These are phyloP conservation scores for Pelagia noctiluca DNA, from an alignment of 30 jellyfish, hydroid and myxozoan genomes.

Conservation along the genomic window DNA sequence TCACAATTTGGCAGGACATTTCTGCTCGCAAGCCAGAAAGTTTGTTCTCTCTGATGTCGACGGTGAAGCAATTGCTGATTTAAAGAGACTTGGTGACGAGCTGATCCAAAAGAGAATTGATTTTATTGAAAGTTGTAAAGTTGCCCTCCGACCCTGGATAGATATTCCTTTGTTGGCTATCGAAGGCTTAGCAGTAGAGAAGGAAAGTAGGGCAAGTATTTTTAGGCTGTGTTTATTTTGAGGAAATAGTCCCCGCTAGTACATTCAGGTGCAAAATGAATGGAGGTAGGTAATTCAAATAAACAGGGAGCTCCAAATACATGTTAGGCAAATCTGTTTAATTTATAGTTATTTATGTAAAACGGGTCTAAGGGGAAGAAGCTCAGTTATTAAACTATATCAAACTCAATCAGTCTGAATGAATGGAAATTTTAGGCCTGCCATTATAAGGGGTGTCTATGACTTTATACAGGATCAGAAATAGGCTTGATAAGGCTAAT, in stretches of 20 bases:
- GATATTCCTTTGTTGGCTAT: slow-evolving; percentile 12
- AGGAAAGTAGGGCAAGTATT: background rate
- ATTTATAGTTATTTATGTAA: too few relatives aligned
- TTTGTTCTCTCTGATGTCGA: slow-evolving; percentile 35
- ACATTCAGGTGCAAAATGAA: background rate
- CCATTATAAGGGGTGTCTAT: background rate
- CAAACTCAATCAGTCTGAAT: too few relatives aligned
- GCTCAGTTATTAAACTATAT: too few relatives aligned
- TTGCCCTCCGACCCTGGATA: slow-evolving; percentile 34
- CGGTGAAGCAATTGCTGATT: background rate
- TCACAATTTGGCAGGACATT: slow-evolving; percentile 39
- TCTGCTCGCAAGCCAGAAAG: slow-evolving; percentile 66
- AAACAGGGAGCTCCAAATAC: background rate
- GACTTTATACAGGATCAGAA: background rate
- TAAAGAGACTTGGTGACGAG: slow-evolving; percentile 15
- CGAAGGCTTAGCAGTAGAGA: background rate
- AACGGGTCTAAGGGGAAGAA: too few relatives aligned
- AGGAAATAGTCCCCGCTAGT: background rate
- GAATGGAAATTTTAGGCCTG: too few relatives aligned
- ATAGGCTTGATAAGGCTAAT: background rate
- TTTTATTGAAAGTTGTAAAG: slow-evolving; percentile 9
- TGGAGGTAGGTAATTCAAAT: background rate
- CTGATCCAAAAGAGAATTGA: background rate
- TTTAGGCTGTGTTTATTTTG: background rate
- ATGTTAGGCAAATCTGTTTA: too few relatives aligned